phyloP scores from a whole-genome alignment of 2,888 invertebrate species.

The Muscina levida region DNA sequence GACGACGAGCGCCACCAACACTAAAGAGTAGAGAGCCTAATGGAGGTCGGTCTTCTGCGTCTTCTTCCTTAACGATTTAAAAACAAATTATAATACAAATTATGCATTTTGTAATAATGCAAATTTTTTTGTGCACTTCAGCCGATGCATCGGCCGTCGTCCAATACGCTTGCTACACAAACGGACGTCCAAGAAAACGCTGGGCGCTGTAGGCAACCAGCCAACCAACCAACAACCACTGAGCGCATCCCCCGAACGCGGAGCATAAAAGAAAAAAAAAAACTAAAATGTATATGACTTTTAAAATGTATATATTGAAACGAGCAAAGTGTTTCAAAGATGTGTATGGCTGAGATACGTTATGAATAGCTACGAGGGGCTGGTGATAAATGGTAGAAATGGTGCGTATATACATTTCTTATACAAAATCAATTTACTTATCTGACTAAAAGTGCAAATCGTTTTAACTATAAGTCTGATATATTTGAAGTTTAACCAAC shows the following conservation, averaged over 20 bases:
- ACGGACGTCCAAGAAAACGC: not conserved
- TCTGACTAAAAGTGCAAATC: too few species aligned
- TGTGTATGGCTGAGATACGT: not conserved
- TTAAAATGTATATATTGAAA: slow-evolving; percentile 56
- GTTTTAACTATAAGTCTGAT: too few species aligned
- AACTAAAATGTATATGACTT: slow-evolving; percentile 60
- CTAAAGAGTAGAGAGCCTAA: not conserved
- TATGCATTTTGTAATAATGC: slow-evolving; percentile 66
- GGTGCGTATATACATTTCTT: too few species aligned
- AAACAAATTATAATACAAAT: slow-evolving; percentile 66
- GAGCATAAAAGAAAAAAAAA: not conserved
- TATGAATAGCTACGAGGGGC: too few species aligned
- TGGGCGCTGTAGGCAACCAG: not conserved
- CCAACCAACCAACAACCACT: too few species aligned
- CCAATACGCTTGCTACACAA: not conserved
- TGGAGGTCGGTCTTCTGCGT: slow-evolving; percentile 8
- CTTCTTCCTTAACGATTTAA: slow-evolving; percentile 51
- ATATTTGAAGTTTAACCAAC: too few species aligned
- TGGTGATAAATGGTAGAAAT: too few species aligned
- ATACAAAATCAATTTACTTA: too few species aligned
- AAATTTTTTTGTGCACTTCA: slow-evolving; percentile 51
- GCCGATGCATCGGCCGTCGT: not conserved
- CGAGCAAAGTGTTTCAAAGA: slow-evolving; percentile 46
- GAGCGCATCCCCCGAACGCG: slow-evolving; percentile 13
- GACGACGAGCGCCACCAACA: slow-evolving; percentile 2